Conservation (phyloP, 2,113 vertebrate genomes). For the Apodemus sylvaticus region DNA sequence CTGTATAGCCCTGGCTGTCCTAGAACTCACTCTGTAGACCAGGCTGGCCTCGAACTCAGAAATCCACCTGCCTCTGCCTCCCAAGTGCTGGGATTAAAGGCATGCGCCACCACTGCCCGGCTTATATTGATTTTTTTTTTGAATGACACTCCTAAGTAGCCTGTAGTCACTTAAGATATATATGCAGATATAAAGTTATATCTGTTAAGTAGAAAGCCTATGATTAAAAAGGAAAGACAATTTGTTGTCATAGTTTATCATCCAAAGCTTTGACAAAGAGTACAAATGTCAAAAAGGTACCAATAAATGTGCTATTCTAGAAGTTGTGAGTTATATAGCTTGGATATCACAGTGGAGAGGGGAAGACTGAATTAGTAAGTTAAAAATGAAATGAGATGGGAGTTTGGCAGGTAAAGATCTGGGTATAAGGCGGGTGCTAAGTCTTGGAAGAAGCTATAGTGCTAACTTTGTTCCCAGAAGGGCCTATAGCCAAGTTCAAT, state of each 20-base stretch:
- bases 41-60: too few species aligned
- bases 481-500: background rate
- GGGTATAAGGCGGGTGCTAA: background rate
- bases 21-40: too few species aligned
- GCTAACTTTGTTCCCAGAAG: constrained; percentile 51
- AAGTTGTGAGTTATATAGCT: background rate
- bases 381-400: background rate
- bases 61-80: too few species aligned
- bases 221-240: constrained; percentile 3
- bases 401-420: constrained; percentile 36
- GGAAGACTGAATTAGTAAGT: background rate
- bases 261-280: background rate
- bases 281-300: constrained; percentile 23
- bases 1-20: too few species aligned
- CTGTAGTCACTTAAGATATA: background rate
- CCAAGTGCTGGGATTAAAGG: too few species aligned
- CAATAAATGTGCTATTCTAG: background rate
- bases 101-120: too few species aligned
- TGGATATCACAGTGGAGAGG: background rate
- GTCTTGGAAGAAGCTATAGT: background rate
- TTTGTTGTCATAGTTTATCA: background rate
- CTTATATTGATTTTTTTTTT: constrained; percentile 6
- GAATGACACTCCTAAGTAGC: background rate
- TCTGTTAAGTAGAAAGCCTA: constrained; percentile 24
- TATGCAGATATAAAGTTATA: background rate